Percentiles rank a stretch among this genome's conserved stretches.
phyloP scores from a whole-genome alignment of 2,113 vertebrate species.

The Serinus canaria region DNA sequence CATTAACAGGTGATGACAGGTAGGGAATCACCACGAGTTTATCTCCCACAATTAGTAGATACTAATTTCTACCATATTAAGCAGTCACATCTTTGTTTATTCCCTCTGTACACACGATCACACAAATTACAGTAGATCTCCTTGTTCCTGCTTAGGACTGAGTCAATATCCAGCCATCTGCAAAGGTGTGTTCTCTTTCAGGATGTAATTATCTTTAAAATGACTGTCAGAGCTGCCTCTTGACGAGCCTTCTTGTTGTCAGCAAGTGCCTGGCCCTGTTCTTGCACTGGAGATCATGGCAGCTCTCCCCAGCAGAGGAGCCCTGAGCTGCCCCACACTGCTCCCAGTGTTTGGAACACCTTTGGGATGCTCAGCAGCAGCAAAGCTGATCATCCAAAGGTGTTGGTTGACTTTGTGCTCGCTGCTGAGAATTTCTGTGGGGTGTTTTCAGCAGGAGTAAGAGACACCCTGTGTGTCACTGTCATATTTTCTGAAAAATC shows the following conservation, averaged over 20 bases:
- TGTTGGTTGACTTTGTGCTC: not conserved
- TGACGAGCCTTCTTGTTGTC: not conserved
- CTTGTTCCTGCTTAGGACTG: not conserved
- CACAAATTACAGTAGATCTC: not conserved
- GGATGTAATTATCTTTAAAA: constrained; percentile 3
- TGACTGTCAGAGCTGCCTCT: not conserved
- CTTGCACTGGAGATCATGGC: not conserved
- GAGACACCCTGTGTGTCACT: not conserved
- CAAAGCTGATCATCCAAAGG: not conserved
- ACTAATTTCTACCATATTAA: not conserved
- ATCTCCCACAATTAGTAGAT: not conserved
- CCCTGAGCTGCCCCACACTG: not conserved
- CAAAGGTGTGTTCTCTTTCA: not conserved
- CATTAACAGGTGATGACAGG: not conserved
- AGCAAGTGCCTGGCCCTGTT: not conserved
- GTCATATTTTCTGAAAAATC: too few species aligned
- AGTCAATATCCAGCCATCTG: not conserved
- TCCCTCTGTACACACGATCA: not conserved
- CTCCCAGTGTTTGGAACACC: not conserved
- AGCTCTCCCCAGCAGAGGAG: not conserved
- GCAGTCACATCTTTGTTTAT: not conserved
- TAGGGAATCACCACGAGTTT: not conserved
- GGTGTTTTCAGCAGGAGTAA: not conserved
- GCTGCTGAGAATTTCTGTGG: not conserved
- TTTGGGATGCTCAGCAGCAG: not conserved